Conservation (phyloP, 2,113 vertebrate species). For the Lasiurus borealis region DNA sequence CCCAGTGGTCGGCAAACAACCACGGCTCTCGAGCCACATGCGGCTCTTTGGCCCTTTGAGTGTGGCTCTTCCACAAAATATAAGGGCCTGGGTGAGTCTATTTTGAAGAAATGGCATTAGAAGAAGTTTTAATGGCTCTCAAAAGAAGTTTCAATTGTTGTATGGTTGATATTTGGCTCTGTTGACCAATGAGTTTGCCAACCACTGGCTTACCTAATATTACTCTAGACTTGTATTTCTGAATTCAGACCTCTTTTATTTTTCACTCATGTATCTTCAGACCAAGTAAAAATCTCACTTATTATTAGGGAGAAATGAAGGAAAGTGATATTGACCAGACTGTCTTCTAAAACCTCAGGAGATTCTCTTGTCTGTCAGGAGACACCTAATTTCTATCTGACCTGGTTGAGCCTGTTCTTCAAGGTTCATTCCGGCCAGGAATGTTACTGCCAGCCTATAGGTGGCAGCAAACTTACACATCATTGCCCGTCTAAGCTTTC, state of each 20-base stretch:
- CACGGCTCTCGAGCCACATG: too few species aligned
- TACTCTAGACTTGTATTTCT: background rate
- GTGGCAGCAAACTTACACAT: conserved; percentile 87
- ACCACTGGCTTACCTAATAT: background rate
- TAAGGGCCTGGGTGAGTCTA: too few species aligned
- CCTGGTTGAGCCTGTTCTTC: background rate
- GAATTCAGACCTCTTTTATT: background rate
- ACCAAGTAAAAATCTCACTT: background rate
- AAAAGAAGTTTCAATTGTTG: too few species aligned
- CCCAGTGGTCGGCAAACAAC: too few species aligned
- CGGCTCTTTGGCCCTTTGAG: too few species aligned
- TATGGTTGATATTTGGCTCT: too few species aligned
- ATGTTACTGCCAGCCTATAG: conserved; percentile 79
- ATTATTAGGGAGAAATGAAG: background rate
- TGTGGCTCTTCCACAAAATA: too few species aligned
- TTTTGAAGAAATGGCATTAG: too few species aligned
- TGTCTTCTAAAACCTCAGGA: background rate
- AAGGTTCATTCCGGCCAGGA: background rate
- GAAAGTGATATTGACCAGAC: background rate
- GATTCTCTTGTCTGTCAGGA: background rate
- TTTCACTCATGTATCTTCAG: background rate
- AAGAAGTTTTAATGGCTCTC: too few species aligned
- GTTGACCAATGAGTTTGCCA: too few species aligned
- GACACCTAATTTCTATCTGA: background rate
- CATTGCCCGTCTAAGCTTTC: conserved; percentile 38